phyloP scores from a whole-genome alignment of 2,113 vertebrate genomes.

The Vanacampus margaritifer region DNA sequence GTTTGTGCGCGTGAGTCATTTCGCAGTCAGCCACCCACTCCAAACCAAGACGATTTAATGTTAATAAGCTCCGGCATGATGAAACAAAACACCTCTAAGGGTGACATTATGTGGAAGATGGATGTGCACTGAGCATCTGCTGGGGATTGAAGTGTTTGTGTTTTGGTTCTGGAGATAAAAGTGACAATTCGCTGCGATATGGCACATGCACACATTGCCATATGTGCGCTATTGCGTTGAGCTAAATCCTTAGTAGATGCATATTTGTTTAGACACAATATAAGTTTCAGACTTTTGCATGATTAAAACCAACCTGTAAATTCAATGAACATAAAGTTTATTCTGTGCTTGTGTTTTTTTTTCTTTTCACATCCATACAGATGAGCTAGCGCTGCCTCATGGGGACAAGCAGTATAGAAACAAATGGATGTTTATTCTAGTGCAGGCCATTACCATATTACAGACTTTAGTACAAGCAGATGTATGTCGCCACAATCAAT shows the following conservation, averaged over 20 bases:
- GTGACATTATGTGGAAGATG: slow-evolving; percentile 50
- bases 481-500: slow-evolving; percentile 8
- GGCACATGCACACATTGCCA: slow-evolving; percentile 23
- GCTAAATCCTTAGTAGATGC: slow-evolving; percentile 26
- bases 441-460: not conserved
- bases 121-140: slow-evolving; percentile 47
- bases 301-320: not conserved
- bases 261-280: slow-evolving; percentile 12
- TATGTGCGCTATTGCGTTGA: slow-evolving; percentile 21
- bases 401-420: not conserved
- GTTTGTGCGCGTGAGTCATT: slow-evolving; percentile 48
- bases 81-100: slow-evolving; percentile 46
- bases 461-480: slow-evolving; percentile 8
- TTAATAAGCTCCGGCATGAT: slow-evolving; percentile 48
- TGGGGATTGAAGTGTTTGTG: slow-evolving; percentile 15
- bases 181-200: slow-evolving; percentile 42
- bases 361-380: no score
- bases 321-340: not conserved
- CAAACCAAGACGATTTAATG: slow-evolving; percentile 51
- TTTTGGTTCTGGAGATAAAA: slow-evolving; percentile 21
- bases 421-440: not conserved
- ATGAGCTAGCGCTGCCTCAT: no score
- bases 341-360: not conserved
- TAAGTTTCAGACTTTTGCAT: not conserved
- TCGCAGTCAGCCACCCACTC: slow-evolving; percentile 60